Conservation (phyloP, 2,888 invertebrate species). For the Leptothorax acervorum region DNA sequence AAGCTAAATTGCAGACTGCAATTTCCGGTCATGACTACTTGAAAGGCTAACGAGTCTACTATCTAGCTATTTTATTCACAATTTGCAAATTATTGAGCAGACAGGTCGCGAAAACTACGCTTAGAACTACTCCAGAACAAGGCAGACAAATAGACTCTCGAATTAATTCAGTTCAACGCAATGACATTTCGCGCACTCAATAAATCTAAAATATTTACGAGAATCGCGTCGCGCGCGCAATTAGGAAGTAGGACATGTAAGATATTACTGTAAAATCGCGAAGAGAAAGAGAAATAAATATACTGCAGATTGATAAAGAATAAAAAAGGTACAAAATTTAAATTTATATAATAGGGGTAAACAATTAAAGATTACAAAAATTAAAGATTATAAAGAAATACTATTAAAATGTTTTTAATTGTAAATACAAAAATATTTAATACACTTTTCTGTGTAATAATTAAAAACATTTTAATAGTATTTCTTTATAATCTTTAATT, state of each 20-base stretch:
- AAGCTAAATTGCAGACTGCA: constrained; percentile 34
- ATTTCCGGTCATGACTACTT: constrained; percentile 46
- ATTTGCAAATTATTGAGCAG: constrained; percentile 42
- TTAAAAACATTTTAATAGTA: too few species aligned
- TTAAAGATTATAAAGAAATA: too few species aligned
- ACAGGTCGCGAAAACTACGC: constrained; percentile 24
- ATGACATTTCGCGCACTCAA: constrained; percentile 17
- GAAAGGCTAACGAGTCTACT: constrained; percentile 33
- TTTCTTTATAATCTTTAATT: too few species aligned
- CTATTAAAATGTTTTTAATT: too few species aligned
- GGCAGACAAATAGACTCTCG: background rate
- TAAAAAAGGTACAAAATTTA: background rate
- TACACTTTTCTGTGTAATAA: too few species aligned
- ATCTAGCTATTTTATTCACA: constrained; percentile 44
- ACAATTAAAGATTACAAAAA: too few species aligned
- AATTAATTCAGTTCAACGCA: constrained; percentile 11
- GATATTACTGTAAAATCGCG: background rate
- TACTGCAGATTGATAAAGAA: background rate
- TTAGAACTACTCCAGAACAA: constrained; percentile 5
- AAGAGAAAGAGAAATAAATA: background rate
- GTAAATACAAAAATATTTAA: too few species aligned
- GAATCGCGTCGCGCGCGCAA: background rate
- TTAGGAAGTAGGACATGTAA: background rate
- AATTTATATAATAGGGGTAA: too few species aligned
- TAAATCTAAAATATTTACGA: constrained; percentile 30